phyloP scores from a whole-genome alignment of 2,888 invertebrate species.

The Lasioglossum leucozonium region DNA sequence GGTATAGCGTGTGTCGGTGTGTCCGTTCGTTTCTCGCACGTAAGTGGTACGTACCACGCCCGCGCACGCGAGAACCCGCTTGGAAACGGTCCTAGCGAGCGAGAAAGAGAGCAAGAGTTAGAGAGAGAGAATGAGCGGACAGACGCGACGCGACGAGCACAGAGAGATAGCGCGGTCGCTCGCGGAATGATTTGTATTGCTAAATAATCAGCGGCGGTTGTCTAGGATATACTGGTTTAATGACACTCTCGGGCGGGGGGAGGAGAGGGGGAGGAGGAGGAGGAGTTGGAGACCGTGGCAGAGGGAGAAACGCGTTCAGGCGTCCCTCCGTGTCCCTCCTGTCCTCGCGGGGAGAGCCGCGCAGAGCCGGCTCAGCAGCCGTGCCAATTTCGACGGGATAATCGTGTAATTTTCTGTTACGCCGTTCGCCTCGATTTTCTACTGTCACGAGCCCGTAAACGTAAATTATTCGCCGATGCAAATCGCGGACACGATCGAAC shows the following conservation, averaged over 20 bases:
- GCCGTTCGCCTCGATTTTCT: conserved; percentile 56
- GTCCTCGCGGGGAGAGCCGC: background rate
- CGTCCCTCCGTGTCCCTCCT: conserved; percentile 33
- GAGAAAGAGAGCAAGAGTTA: conserved; percentile 36
- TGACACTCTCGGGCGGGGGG: conserved; percentile 69
- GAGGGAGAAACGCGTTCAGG: conserved; percentile 72
- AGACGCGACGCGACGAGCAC: conserved; percentile 12
- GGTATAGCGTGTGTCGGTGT: conserved; percentile 20
- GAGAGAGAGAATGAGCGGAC: conserved; percentile 29
- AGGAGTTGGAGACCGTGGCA: conserved; percentile 38
- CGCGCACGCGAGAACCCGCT: conserved; percentile 80
- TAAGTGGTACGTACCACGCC: conserved; percentile 79
- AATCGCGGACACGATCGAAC: conserved; percentile 40
- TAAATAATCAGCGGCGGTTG: conserved; percentile 82
- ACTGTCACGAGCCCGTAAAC: conserved; percentile 47
- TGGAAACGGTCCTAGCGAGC: conserved; percentile 37
- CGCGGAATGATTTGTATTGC: conserved; percentile 82
- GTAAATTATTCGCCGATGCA: conserved; percentile 48
- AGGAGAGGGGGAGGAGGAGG: conserved; percentile 43
- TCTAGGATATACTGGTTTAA: conserved; percentile 81
- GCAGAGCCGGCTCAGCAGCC: conserved; percentile 27
- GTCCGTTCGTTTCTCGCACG: conserved; percentile 55
- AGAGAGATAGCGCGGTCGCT: conserved; percentile 58
- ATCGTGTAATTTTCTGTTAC: conserved; percentile 59
- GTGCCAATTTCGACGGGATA: conserved; percentile 63